Conservation (phyloP, 1,140 invertebrate species). For the Hesperophylax magnus region DNA sequence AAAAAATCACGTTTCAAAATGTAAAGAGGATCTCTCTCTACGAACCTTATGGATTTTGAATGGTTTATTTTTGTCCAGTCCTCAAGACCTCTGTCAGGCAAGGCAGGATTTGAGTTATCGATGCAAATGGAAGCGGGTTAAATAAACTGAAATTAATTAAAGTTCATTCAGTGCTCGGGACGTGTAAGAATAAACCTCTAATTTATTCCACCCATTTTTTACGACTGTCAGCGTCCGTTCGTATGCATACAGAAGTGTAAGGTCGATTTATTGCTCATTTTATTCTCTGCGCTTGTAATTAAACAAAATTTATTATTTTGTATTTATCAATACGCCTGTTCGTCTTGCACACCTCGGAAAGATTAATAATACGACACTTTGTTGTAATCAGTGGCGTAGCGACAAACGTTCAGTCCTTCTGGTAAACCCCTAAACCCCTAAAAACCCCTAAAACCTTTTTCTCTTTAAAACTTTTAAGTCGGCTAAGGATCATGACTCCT, state of each 20-base stretch:
- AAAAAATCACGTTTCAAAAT: neutral
- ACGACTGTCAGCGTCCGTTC: constrained; percentile 21
- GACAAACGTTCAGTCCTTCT: too few species aligned
- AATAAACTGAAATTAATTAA: constrained; percentile 58
- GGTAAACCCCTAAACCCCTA: too few species aligned
- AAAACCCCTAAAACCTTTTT: too few species aligned
- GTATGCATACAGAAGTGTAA: constrained; percentile 22
- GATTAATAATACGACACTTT: too few species aligned
- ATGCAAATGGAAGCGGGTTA: constrained; percentile 52
- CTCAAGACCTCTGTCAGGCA: neutral
- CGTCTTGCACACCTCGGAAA: too few species aligned
- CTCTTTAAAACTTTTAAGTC: too few species aligned
- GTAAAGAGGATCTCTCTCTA: neutral
- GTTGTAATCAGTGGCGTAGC: too few species aligned
- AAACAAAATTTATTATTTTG: constrained; percentile 41
- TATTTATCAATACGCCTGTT: constrained; percentile 24
- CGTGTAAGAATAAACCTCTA: constrained; percentile 29
- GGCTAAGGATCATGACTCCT: too few species aligned
- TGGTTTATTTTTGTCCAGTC: constrained; percentile 18
- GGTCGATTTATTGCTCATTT: constrained; percentile 34
- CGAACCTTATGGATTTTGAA: constrained; percentile 14
- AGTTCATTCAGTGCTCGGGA: constrained; percentile 32
- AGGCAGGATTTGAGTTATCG: constrained; percentile 19
- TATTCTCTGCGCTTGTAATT: constrained; percentile 25
- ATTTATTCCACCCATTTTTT: constrained; percentile 43